These are phyloP conservation scores for Troides aeacus DNA, from an alignment of 2,888 invertebrate genomes.

Conservation along the genomic window DNA sequence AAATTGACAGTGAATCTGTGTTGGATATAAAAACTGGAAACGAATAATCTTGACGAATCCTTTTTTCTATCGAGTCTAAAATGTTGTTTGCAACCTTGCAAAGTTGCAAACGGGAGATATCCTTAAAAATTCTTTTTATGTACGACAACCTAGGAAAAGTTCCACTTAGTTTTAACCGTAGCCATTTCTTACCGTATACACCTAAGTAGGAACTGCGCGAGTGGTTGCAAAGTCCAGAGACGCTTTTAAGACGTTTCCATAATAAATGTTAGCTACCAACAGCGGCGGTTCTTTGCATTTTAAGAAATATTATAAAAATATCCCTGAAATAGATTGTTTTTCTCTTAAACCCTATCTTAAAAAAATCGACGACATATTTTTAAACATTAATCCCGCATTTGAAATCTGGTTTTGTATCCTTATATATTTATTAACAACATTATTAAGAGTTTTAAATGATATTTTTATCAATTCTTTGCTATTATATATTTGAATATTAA, in stretches of 20 bases:
- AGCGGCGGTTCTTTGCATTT: constrained; percentile 35
- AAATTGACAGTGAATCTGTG: background rate
- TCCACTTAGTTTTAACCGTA: constrained; percentile 70
- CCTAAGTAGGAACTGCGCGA: constrained; percentile 66
- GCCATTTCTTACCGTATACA: constrained; percentile 50
- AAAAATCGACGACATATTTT: too few species aligned
- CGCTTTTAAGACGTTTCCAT: constrained; percentile 67
- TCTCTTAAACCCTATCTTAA: too few species aligned
- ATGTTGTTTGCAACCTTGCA: constrained; percentile 44
- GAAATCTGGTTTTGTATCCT: too few species aligned
- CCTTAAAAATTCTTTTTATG: constrained; percentile 73
- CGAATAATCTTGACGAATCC: constrained; percentile 1
- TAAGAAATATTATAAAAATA: constrained; percentile 27
- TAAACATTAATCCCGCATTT: too few species aligned
- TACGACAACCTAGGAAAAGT: constrained; percentile 68
- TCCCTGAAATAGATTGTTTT: too few species aligned
- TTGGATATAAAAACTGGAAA: background rate
- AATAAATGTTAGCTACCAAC: constrained; percentile 52
- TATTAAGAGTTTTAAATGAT: too few species aligned
- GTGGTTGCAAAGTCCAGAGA: constrained; percentile 65
- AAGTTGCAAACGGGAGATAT: constrained; percentile 56
- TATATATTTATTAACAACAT: too few species aligned
- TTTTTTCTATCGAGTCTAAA: constrained; percentile 42
- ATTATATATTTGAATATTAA: too few species aligned
- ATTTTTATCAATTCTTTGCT: too few species aligned